Evolutionary conservation across 1,140 invertebrate genomes (phyloP).

Genomic region (Anastatus disparis): DNA sequence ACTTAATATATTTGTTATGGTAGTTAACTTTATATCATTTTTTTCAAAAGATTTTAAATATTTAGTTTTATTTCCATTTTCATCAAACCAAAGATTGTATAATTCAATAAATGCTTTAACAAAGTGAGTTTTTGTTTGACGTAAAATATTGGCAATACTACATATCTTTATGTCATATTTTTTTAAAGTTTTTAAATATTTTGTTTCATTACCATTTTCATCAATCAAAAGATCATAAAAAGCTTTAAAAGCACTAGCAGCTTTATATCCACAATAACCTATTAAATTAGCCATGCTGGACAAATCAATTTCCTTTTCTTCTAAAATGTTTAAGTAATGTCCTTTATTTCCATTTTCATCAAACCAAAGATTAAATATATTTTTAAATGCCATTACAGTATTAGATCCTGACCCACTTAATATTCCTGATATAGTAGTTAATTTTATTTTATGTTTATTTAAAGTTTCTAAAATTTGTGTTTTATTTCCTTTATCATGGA

Average conservation of each 20-base stretch:
- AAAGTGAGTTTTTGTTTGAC: constrained; percentile 41
- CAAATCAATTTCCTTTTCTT: constrained; percentile 26
- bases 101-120: constrained; percentile 42
- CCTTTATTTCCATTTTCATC: constrained; percentile 33
- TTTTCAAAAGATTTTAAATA: constrained; percentile 16
- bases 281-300: constrained; percentile 34
- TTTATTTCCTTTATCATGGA: constrained; percentile 14
- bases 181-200: constrained; percentile 12
- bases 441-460: constrained; percentile 8
- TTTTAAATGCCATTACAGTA: constrained; percentile 38
- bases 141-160: constrained; percentile 13
- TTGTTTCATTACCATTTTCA: not conserved
- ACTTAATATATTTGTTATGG: constrained; percentile 9
- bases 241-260: constrained; percentile 4
- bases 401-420: constrained; percentile 41
- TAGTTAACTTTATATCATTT: constrained; percentile 10
- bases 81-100: constrained; percentile 39
- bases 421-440: constrained; percentile 9
- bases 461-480: constrained; percentile 1
- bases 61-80: not conserved
- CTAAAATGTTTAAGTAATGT: constrained; percentile 46
- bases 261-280: constrained; percentile 25
- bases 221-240: constrained; percentile 36
- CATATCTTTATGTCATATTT: not conserved
- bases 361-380: constrained; percentile 45